Evolutionary conservation across 2,888 invertebrate species (phyloP).

Genomic region (Platycnemis pennipes): DNA sequence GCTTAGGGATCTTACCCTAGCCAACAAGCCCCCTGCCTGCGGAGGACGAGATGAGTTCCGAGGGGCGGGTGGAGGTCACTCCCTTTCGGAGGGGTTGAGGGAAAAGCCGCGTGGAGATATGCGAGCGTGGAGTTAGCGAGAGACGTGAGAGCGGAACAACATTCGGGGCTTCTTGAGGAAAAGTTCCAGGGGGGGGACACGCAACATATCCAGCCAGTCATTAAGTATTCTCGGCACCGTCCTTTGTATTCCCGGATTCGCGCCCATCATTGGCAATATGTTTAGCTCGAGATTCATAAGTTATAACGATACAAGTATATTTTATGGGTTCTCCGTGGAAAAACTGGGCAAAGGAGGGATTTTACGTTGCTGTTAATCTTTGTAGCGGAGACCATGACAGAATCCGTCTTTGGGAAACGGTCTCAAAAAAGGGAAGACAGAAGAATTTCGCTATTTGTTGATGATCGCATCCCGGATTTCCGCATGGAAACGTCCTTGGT

Average conservation of each 20-base stretch:
- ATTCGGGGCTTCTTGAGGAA: not conserved
- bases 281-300: not conserved
- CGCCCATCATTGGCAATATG: not conserved
- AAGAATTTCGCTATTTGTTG: no score
- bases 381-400: not conserved
- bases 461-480: no score
- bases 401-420: not conserved
- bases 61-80: not conserved
- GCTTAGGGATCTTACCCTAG: not conserved
- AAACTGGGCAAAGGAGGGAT: not conserved
- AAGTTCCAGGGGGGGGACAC: not conserved
- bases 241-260: not conserved
- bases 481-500: no score
- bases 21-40: not conserved
- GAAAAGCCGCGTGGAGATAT: not conserved
- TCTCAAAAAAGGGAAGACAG: not conserved
- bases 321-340: conserved; percentile 15
- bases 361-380: not conserved
- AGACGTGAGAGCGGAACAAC: not conserved
- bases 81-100: conserved; percentile 31
- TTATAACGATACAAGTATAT: not conserved
- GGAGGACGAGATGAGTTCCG: not conserved
- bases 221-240: conserved; percentile 31
- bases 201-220: not conserved
- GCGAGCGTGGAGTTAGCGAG: not conserved